Evolutionary conservation across 2,113 vertebrate genomes (phyloP).

Genomic region (Mesembrinibis cayennensis): DNA sequence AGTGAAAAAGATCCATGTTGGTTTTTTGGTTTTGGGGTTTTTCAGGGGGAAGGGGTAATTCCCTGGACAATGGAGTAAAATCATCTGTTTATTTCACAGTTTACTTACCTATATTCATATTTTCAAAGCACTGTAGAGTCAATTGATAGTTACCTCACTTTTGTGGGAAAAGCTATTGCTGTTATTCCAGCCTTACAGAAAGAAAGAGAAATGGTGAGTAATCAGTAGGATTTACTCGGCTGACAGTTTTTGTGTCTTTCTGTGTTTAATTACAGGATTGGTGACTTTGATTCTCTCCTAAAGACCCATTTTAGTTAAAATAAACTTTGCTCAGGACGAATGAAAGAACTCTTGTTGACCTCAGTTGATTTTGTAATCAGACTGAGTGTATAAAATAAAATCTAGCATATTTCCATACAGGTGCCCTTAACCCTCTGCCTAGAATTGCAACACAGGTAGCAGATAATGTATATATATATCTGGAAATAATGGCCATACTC

Average conservation of each 20-base stretch:
- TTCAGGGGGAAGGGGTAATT: background rate
- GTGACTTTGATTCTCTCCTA: background rate
- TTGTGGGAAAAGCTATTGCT: background rate
- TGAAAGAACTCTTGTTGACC: background rate
- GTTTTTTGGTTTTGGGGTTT: accelerated
- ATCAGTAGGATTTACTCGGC: background rate
- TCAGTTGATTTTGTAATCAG: background rate
- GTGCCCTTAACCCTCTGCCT: background rate
- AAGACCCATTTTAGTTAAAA: background rate
- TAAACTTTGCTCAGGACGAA: background rate
- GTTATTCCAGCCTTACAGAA: background rate
- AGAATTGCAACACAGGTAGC: background rate
- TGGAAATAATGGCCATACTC: background rate
- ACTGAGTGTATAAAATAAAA: background rate
- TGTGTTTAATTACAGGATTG: background rate
- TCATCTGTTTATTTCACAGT: background rate
- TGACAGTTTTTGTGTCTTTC: background rate
- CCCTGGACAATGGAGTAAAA: background rate
- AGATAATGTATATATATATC: background rate
- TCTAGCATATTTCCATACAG: background rate
- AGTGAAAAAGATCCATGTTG: background rate
- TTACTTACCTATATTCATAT: background rate
- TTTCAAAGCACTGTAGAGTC: background rate
- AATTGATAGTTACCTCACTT: background rate
- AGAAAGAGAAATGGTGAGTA: background rate